Evolutionary conservation across 2,888 invertebrate species (phyloP), one percentile per base, ranked within the genome.

Genomic region (Apamea crenata): DNA sequence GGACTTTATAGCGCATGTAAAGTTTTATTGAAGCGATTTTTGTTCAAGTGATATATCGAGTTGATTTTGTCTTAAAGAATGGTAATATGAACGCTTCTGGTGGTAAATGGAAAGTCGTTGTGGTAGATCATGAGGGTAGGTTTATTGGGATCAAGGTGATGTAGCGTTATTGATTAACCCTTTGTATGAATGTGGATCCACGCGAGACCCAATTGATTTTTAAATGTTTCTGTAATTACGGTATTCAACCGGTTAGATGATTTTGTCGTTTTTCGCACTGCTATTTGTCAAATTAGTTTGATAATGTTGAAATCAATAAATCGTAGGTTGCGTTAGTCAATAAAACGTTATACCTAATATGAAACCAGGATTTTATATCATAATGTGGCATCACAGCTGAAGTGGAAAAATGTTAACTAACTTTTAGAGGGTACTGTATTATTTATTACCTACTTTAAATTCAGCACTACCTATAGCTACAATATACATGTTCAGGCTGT

Each of bases 21-120:
- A 88, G 71, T 88, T 88, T 88, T 87, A 88, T 86, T 89, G 63
- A 84, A 84, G 32, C 32, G 61, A 86, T 86, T 87, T 78, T 85
- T 29, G 70, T 67, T 78, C 1, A 75, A 74, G 67, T 82, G 59
- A 82, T 79, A 8, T 78, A 85, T 78, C n/a, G 67, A 40, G 73
- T 63, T 66, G 63, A 66, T 70, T 80, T 82, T 47, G 75, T 69
- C 29, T 74, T 76, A 82, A 67, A 79, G 74, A 70, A 85, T 76
- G 75, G 82, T 81, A 77, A 80, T 76, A 75, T 83, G 82, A 67
- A 77, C 61, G 21, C 18, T 74, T 71, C 77, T 66, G 76, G 75
- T 78, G 63, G 68, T 78, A n/a, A 78, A 86, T 80, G 18, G 59
- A 21, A 56, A 44, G 61, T 71, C 21, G 53, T 81, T 72, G 72